phyloP scores from a whole-genome alignment of 2,113 vertebrate species.

The Microcebus jonahi region DNA sequence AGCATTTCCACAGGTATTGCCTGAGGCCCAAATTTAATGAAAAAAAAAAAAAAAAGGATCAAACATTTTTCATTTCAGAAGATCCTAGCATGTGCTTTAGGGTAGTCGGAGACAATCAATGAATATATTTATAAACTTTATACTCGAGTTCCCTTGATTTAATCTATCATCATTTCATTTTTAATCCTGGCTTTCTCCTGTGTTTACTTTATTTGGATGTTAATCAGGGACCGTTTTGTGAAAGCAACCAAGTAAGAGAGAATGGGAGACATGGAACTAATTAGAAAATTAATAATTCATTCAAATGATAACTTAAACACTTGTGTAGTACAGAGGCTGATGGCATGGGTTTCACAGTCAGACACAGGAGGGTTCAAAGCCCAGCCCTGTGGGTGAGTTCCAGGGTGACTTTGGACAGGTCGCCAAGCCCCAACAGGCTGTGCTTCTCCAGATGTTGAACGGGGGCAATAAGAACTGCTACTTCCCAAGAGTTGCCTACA shows the following conservation, averaged over 20 bases:
- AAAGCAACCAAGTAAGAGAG: slow-evolving; percentile 59
- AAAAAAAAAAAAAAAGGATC: neutral
- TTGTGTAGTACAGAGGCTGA: neutral
- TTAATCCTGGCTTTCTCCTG: slow-evolving; percentile 52
- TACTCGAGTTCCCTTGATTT: slow-evolving; percentile 27
- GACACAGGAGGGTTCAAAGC: neutral
- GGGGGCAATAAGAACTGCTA: rapidly evolving
- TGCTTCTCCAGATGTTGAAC: neutral
- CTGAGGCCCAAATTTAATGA: slow-evolving; percentile 12
- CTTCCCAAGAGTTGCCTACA: neutral
- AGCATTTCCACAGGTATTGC: slow-evolving; percentile 31
- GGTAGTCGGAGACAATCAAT: slow-evolving; percentile 33
- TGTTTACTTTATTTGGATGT: slow-evolving; percentile 65
- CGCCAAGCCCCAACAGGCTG: too few species aligned
- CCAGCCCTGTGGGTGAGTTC: neutral
- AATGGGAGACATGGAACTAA: slow-evolving; percentile 58
- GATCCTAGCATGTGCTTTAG: slow-evolving; percentile 1
- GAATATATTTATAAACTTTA: slow-evolving; percentile 61
- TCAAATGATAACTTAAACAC: slow-evolving; percentile 46
- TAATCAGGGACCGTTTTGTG: slow-evolving; percentile 63
- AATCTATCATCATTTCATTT: slow-evolving; percentile 51
- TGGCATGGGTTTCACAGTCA: neutral
- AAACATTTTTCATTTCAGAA: slow-evolving; percentile 56
- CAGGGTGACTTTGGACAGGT: neutral
- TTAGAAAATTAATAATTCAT: slow-evolving; percentile 73